A percentile compares a stretch with the other conserved stretches of the same genome.
Conservation (phyloP, 2,888 invertebrate species). For the Erynnis tages region DNA sequence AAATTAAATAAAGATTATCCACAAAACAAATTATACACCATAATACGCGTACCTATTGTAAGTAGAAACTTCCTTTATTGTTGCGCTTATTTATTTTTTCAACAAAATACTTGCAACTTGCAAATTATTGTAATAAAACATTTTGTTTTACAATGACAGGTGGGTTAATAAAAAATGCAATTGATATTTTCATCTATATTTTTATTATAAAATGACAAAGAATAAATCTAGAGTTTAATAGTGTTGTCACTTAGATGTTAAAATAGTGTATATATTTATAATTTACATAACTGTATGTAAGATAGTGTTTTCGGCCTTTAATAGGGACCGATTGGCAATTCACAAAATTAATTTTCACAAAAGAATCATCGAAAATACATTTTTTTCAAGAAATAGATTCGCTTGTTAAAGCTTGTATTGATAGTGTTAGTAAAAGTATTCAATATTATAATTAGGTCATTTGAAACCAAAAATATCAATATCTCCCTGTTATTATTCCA, state of each 20-base stretch:
- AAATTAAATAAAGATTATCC: too few species aligned
- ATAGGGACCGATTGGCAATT: slow-evolving; percentile 43
- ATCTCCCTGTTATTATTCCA: slow-evolving; percentile 77
- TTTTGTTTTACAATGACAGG: too few species aligned
- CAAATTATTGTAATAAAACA: too few species aligned
- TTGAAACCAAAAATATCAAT: slow-evolving; percentile 64
- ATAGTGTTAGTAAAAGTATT: slow-evolving; percentile 39
- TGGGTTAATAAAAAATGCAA: slow-evolving; percentile 16
- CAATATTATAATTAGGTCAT: slow-evolving; percentile 46
- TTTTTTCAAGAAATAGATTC: slow-evolving; percentile 48
- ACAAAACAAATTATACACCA: too few species aligned
- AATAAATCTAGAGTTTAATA: slow-evolving; percentile 86
- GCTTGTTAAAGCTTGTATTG: slow-evolving; percentile 61
- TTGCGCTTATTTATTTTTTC: too few species aligned
- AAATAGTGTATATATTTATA: slow-evolving; percentile 71
- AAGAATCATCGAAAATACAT: slow-evolving; percentile 64
- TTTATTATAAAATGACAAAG: slow-evolving; percentile 88
- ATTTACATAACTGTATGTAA: slow-evolving; percentile 65
- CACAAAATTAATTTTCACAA: slow-evolving; percentile 57
- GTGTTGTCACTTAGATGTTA: slow-evolving; percentile 76
- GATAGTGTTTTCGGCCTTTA: slow-evolving; percentile 47
- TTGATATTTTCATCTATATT: slow-evolving; percentile 77
- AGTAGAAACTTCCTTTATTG: too few species aligned
- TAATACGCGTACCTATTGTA: too few species aligned
- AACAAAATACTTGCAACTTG: too few species aligned